A percentile compares a stretch with the other conserved stretches of the same genome.
Conservation (phyloP, 2,888 invertebrate genomes). For the Hyposoter didymator region DNA sequence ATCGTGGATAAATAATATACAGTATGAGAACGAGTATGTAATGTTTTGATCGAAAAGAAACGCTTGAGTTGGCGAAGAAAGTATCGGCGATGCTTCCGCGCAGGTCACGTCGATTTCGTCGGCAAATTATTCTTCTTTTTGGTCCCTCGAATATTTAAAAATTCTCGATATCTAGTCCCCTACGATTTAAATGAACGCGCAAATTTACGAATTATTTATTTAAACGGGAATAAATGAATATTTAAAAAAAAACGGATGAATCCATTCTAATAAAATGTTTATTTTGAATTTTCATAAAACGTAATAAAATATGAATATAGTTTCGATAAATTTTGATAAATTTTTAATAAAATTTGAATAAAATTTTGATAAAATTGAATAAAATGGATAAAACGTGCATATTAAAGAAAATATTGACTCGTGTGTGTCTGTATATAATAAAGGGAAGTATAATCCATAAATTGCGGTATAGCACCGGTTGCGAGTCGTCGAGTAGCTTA, state of each 20-base stretch:
- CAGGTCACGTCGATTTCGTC: slow-evolving; percentile 36
- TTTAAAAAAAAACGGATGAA: too few relatives aligned
- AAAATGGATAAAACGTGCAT: slow-evolving; percentile 1
- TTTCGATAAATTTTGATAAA: too few relatives aligned
- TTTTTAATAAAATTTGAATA: background rate
- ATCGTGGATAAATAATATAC: background rate
- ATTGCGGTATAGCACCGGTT: slow-evolving; percentile 55
- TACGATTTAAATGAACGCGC: background rate
- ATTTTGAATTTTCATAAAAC: too few relatives aligned
- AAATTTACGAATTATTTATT: background rate
- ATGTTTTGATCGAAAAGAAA: slow-evolving; percentile 61
- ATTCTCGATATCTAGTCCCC: background rate
- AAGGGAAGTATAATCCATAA: slow-evolving; percentile 39
- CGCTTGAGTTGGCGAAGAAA: slow-evolving; percentile 63
- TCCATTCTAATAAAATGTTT: too few relatives aligned
- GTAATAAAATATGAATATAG: too few relatives aligned
- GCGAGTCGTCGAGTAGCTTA: slow-evolving; percentile 37
- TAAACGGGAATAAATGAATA: background rate
- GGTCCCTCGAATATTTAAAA: background rate
- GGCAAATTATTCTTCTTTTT: slow-evolving; percentile 24
- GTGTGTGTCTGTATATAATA: background rate
- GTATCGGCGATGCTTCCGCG: slow-evolving; percentile 40
- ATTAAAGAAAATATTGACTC: background rate
- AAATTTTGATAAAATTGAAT: background rate
- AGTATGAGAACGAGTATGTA: background rate